Evolutionary conservation across 2,113 vertebrate species (phyloP).

Genomic region (Agelaius phoeniceus): DNA sequence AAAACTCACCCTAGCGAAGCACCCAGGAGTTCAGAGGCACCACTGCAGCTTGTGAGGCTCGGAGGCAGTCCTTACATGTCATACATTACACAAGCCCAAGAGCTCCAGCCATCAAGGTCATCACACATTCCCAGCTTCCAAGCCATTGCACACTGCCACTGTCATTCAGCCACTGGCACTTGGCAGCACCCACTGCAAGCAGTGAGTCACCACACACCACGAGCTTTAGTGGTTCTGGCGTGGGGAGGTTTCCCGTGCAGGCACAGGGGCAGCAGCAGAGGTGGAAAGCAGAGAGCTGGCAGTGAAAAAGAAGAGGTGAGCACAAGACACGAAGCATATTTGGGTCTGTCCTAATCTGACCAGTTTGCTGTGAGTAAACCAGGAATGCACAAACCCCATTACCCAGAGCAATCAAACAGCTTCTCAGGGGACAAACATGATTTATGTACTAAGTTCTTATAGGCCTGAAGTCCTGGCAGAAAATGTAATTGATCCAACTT

Average conservation of each 20-base stretch:
- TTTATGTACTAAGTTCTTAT: not conserved
- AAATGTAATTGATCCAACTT: not conserved
- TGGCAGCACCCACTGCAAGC: not conserved
- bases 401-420: not conserved
- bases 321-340: not conserved
- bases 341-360: not conserved
- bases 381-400: not conserved
- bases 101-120: not conserved
- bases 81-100: not conserved
- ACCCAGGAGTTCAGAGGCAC: not conserved
- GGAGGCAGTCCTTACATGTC: not conserved
- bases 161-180: not conserved
- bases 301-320: not conserved
- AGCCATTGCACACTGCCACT: fast-evolving
- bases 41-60: not conserved
- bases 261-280: not conserved
- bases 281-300: not conserved
- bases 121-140: not conserved
- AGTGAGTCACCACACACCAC: not conserved
- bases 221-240: not conserved
- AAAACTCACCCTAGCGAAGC: not conserved
- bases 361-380: not conserved
- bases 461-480: not conserved
- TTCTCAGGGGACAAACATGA: not conserved
- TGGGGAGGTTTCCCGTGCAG: not conserved